Conservation (phyloP, 2,888 invertebrate genomes). For the Trissolcus brochymenae region DNA sequence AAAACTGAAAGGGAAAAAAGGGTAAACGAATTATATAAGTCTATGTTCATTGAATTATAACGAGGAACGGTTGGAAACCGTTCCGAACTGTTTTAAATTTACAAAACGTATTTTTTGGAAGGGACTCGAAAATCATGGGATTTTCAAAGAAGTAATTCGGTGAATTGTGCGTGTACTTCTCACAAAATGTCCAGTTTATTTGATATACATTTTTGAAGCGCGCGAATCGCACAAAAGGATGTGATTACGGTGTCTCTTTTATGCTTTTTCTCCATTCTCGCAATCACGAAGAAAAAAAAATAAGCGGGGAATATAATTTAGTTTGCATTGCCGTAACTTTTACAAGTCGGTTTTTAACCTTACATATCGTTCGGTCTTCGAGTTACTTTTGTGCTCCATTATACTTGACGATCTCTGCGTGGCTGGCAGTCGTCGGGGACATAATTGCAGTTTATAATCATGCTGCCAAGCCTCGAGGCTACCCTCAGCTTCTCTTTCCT, state of each 20-base stretch:
- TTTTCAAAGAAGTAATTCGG: neutral
- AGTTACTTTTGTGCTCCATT: conserved; percentile 60
- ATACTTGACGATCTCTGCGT: conserved; percentile 68
- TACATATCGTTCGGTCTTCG: conserved; percentile 39
- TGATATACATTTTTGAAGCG: conserved; percentile 36
- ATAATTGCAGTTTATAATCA: conserved; percentile 74
- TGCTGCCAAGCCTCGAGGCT: conserved; percentile 63
- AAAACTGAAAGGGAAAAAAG: conserved; percentile 22
- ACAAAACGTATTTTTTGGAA: neutral
- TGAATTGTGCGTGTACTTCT: neutral
- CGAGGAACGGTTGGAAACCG: conserved; percentile 2
- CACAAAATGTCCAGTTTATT: conserved; percentile 28
- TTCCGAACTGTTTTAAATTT: neutral
- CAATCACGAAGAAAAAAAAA: conserved; percentile 30
- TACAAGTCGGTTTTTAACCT: conserved; percentile 43
- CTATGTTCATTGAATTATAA: conserved; percentile 28
- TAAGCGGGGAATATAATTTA: conserved; percentile 24
- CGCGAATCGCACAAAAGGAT: conserved; percentile 33
- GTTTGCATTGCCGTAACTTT: conserved; percentile 29
- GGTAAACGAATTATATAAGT: conserved; percentile 10
- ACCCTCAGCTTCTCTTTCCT: conserved; percentile 50
- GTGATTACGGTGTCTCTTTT: conserved; percentile 44
- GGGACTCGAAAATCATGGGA: neutral
- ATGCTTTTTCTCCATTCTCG: conserved; percentile 37
- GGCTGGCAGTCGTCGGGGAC: conserved; percentile 69